Conservation (phyloP, 2,888 invertebrate genomes). For the Drosophila stalkeri region DNA sequence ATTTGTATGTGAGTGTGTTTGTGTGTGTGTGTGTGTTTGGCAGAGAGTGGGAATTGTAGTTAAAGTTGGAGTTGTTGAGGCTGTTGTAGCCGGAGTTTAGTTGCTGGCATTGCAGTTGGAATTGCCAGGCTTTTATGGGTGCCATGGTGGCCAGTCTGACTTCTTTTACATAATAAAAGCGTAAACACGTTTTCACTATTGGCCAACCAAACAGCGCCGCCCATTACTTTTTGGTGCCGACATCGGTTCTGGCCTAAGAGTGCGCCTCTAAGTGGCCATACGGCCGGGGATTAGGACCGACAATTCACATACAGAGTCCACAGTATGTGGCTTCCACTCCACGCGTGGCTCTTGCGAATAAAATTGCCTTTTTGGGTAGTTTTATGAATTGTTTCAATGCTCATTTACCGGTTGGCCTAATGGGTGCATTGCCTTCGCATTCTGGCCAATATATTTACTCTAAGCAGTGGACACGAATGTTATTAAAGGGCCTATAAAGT, state of each 20-base stretch:
- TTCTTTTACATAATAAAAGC: constrained; percentile 78
- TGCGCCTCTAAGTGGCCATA: constrained; percentile 38
- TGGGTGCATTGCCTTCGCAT: constrained; percentile 71
- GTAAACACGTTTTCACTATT: constrained; percentile 80
- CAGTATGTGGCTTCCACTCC: constrained; percentile 31
- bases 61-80: neutral
- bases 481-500: constrained; percentile 47
- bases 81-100: constrained; percentile 2
- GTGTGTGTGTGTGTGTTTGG: constrained; percentile 20
- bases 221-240: constrained; percentile 71
- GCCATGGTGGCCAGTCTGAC: constrained; percentile 6
- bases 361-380: constrained; percentile 67
- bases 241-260: constrained; percentile 21
- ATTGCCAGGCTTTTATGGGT: constrained; percentile 47
- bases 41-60: constrained; percentile 9
- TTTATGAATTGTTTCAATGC: constrained; percentile 80
- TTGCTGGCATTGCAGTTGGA: constrained; percentile 12
- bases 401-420: constrained; percentile 76
- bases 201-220: constrained; percentile 46
- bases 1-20: constrained; percentile 54
- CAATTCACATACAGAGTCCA: neutral
- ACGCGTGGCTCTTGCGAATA: constrained; percentile 64
- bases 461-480: constrained; percentile 36
- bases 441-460: constrained; percentile 31
- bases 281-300: constrained; percentile 7